Percentiles rank a stretch among this genome's conserved stretches.
These are phyloP conservation scores for Orycteropus afer DNA, from an alignment of 2,113 vertebrate species.

Conservation along the genomic window DNA sequence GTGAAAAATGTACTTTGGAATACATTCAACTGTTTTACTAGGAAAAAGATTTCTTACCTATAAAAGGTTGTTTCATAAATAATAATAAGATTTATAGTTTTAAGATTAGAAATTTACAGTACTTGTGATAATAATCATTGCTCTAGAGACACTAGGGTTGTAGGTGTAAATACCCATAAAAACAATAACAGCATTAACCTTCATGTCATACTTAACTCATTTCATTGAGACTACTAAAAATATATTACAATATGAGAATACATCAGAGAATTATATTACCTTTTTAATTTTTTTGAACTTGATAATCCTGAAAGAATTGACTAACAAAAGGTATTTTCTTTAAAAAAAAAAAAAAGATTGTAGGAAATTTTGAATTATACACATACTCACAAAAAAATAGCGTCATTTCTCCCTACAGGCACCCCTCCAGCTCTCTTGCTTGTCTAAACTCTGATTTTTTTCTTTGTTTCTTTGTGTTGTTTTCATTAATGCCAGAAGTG, in stretches of 20 bases:
- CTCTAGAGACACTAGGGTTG: background rate
- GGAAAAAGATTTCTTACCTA: constrained; percentile 26
- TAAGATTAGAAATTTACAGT: background rate
- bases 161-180: background rate
- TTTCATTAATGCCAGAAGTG: background rate
- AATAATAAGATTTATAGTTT: constrained; percentile 24
- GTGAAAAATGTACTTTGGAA: constrained; percentile 57
- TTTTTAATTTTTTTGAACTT: background rate
- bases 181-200: background rate
- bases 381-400: background rate
- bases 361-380: background rate
- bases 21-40: constrained; percentile 26
- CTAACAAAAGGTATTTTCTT: background rate
- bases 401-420: background rate
- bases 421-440: background rate
- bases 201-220: background rate
- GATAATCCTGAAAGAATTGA: background rate
- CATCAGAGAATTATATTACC: background rate
- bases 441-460: background rate
- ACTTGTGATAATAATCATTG: background rate
- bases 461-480: background rate
- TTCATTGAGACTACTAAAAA: background rate
- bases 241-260: background rate
- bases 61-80: constrained; percentile 50
- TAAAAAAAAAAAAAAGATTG: no score